These are phyloP conservation scores for Spilarctia lutea DNA, from an alignment of 2,888 invertebrate genomes.

Conservation along the genomic window DNA sequence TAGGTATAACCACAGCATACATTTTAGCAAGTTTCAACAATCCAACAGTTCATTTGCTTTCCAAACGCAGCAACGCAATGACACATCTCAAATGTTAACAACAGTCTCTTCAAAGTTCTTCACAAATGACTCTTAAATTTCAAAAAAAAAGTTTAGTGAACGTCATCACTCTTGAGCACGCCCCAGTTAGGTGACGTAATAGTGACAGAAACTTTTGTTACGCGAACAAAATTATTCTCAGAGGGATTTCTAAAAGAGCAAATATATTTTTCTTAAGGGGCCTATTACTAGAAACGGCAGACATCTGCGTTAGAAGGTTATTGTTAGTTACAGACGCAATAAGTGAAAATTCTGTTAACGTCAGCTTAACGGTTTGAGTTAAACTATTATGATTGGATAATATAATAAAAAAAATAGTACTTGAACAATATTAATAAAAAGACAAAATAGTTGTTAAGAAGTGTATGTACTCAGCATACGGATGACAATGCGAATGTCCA, in stretches of 20 bases:
- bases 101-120: not conserved
- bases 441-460: no score
- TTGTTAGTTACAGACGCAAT: not conserved
- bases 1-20: not conserved
- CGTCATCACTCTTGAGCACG: not conserved
- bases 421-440: no score
- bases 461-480: no score
- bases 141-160: not conserved
- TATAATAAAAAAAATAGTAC: no score
- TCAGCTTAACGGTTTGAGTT: not conserved
- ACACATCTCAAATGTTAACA: not conserved
- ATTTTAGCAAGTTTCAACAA: not conserved
- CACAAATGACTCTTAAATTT: not conserved
- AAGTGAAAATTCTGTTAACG: not conserved
- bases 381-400: not conserved
- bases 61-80: not conserved
- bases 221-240: not conserved
- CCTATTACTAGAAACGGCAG: not conserved
- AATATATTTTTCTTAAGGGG: slow-evolving; percentile 7
- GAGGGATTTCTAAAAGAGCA: slow-evolving; percentile 18
- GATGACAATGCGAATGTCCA: no score
- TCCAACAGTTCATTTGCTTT: not conserved
- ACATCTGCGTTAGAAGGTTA: slow-evolving; percentile 1
- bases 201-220: not conserved
- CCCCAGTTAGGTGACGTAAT: not conserved